Conservation (phyloP, 2,888 invertebrate species). For the Embidobia sp. region DNA sequence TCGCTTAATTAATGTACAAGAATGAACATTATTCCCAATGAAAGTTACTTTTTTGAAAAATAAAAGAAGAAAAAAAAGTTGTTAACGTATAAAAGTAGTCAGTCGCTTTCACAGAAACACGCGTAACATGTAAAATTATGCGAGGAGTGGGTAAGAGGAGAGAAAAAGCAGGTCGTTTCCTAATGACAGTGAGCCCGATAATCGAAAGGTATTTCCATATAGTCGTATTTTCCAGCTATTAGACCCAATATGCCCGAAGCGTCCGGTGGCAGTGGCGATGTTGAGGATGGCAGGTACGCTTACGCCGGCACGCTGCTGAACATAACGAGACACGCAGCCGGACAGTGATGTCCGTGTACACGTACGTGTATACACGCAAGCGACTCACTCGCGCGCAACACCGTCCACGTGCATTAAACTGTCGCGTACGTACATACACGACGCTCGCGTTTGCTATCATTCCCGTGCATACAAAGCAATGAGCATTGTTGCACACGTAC, state of each 20-base stretch:
- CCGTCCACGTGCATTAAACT: conserved; percentile 56
- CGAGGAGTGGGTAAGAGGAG: too few relatives aligned
- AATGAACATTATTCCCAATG: too few relatives aligned
- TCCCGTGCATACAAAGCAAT: conserved; percentile 59
- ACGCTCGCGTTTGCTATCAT: conserved; percentile 53
- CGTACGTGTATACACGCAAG: conserved; percentile 30
- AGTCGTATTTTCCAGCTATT: conserved; percentile 76
- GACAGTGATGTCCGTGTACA: conserved; percentile 46
- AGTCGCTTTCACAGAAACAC: too few relatives aligned
- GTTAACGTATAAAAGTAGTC: too few relatives aligned
- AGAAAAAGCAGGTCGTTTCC: conserved; percentile 2
- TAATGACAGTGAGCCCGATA: conserved; percentile 28
- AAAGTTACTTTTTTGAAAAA: too few relatives aligned
- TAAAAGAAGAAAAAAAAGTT: too few relatives aligned
- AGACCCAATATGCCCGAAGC: conserved; percentile 65
- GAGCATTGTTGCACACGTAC: conserved; percentile 59
- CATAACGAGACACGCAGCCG: conserved; percentile 55
- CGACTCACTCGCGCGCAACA: conserved; percentile 31
- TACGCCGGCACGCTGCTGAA: conserved; percentile 39
- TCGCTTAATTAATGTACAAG: too few relatives aligned
- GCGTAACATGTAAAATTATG: too few relatives aligned
- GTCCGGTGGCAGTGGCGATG: conserved; percentile 46
- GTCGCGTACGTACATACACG: conserved; percentile 47
- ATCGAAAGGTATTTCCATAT: conserved; percentile 56
- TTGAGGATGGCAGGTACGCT: conserved; percentile 43